phyloP scores from a whole-genome alignment of 2,797 vertebrate species.

The Sebastes jordani region DNA sequence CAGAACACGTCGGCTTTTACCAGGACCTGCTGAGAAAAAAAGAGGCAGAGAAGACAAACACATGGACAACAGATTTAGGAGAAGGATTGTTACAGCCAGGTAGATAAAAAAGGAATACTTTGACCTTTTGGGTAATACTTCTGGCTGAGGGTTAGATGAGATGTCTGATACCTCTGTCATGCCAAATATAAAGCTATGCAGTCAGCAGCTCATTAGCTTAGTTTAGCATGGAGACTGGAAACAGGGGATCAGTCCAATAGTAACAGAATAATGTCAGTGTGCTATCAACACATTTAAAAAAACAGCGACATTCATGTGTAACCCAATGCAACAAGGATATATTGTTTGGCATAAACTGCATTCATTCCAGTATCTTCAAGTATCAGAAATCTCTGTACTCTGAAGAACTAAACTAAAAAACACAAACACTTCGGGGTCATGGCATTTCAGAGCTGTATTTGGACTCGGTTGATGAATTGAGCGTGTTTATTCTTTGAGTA shows the following conservation, averaged over 20 bases:
- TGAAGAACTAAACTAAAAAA: background rate
- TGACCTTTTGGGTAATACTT: background rate
- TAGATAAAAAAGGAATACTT: background rate
- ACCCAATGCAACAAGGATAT: background rate
- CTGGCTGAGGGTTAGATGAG: background rate
- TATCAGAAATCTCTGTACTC: conserved; percentile 11
- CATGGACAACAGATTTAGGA: background rate
- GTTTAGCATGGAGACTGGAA: background rate
- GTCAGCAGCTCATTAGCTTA: background rate
- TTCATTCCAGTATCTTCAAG: background rate
- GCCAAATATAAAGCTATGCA: background rate
- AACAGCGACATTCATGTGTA: background rate
- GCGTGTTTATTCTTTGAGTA: conserved; percentile 54
- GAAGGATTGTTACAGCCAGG: conserved; percentile 9
- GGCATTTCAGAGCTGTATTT: conserved; percentile 40
- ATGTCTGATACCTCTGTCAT: background rate
- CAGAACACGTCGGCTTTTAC: conserved; percentile 54
- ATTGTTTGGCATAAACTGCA: background rate
- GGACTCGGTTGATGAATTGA: conserved; percentile 31
- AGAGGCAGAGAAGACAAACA: conserved; percentile 16
- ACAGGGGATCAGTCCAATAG: background rate
- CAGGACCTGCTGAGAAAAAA: conserved; percentile 56
- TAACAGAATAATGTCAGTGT: background rate
- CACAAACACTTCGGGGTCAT: conserved; percentile 15
- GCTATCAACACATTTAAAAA: background rate